Percentiles rank a stretch among this genome's conserved stretches.
Evolutionary conservation across 2,888 invertebrate species (phyloP).

Genomic region (Zeuzera pyrina): DNA sequence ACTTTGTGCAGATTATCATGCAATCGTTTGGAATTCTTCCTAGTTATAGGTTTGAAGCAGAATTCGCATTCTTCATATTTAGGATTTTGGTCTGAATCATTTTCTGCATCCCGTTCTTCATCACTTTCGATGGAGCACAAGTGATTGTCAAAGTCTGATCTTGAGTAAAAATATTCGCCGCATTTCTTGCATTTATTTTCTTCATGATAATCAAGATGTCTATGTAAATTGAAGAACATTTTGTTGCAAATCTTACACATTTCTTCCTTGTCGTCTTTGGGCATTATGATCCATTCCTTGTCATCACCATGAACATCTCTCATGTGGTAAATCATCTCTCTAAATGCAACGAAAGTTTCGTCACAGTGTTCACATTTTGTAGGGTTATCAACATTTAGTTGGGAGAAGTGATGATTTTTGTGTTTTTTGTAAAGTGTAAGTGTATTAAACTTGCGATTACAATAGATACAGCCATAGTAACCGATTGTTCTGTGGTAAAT

Average conservation of each 20-base stretch:
- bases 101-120: slow-evolving; percentile 31
- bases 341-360: slow-evolving; percentile 67
- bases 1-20: slow-evolving; percentile 53
- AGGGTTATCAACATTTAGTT: slow-evolving; percentile 55
- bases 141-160: slow-evolving; percentile 51
- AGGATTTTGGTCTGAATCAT: slow-evolving; percentile 21
- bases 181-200: slow-evolving; percentile 64
- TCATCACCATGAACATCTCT: slow-evolving; percentile 55
- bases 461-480: slow-evolving; percentile 63
- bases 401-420: slow-evolving; percentile 58
- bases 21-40: slow-evolving; percentile 37
- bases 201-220: slow-evolving; percentile 59
- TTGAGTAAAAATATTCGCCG: slow-evolving; percentile 58
- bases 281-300: slow-evolving; percentile 60
- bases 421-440: slow-evolving; percentile 63
- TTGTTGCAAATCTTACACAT: slow-evolving; percentile 58
- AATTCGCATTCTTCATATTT: slow-evolving; percentile 58
- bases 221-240: slow-evolving; percentile 53
- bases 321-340: slow-evolving; percentile 68
- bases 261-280: slow-evolving; percentile 55
- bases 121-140: slow-evolving; percentile 62
- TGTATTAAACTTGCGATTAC: slow-evolving; percentile 65
- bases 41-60: slow-evolving; percentile 63
- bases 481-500: slow-evolving; percentile 58
- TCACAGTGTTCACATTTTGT: slow-evolving; percentile 67